Conservation (phyloP, 2,113 vertebrate species). For the Cervus canadensis region DNA sequence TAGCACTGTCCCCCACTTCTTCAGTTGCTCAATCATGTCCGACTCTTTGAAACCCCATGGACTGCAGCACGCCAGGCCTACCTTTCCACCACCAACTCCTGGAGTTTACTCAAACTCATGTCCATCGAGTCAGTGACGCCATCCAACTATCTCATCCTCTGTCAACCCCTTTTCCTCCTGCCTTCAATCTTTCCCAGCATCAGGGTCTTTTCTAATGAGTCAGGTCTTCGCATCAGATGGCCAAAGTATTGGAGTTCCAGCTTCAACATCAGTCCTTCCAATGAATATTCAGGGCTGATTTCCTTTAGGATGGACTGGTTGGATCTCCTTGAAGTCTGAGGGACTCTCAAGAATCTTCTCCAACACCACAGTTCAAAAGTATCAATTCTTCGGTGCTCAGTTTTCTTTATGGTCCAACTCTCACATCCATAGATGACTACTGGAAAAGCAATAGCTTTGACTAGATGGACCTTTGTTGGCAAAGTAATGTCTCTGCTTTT, state of each 20-base stretch:
- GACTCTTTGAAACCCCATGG: not conserved
- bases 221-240: not conserved
- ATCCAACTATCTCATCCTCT: not conserved
- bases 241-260: not conserved
- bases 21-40: rapidly evolving
- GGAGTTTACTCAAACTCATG: not conserved
- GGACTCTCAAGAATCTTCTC: not conserved
- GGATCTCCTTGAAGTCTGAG: not conserved
- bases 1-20: not conserved
- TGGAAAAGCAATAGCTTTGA: not conserved
- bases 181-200: not conserved
- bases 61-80: rapidly evolving
- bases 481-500: not conserved
- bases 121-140: not conserved
- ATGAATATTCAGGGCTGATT: not conserved
- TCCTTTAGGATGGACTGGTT: not conserved
- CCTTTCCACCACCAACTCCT: not conserved
- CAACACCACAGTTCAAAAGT: not conserved
- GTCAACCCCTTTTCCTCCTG: not conserved
- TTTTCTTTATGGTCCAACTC: not conserved
- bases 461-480: not conserved
- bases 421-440: not conserved
- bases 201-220: not conserved
- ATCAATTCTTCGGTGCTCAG: not conserved
- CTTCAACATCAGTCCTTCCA: not conserved